Percentiles rank a stretch among this genome's conserved stretches.
These are phyloP conservation scores for Lasioglossum figueresi DNA, from an alignment of 2,888 invertebrate genomes.

Conservation along the genomic window DNA sequence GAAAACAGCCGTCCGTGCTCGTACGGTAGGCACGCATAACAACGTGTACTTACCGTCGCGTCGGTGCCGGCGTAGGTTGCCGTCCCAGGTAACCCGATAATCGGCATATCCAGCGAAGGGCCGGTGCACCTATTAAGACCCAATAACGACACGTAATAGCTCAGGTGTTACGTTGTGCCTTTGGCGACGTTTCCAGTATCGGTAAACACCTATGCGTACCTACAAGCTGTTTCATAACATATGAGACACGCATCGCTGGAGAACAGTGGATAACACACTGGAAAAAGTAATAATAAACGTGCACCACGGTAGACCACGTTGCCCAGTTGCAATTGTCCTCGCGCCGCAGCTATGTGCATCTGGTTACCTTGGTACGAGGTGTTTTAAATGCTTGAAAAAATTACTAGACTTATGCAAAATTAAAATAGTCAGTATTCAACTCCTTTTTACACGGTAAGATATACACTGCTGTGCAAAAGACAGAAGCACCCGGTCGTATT, in stretches of 20 bases:
- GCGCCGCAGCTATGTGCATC: neutral
- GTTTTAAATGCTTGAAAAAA: neutral
- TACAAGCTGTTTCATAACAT: neutral
- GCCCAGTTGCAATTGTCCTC: neutral
- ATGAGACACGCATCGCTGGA: neutral
- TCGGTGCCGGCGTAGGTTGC: slow-evolving; percentile 55
- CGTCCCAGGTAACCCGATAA: slow-evolving; percentile 77
- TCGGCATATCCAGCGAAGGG: slow-evolving; percentile 77
- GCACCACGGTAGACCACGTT: neutral
- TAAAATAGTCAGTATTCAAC: neutral
- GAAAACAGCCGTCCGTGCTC: slow-evolving; percentile 44
- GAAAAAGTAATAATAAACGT: neutral
- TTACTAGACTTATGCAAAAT: neutral
- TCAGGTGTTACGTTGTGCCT: slow-evolving; percentile 53
- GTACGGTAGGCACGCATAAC: slow-evolving; percentile 57
- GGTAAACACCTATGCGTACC: neutral
- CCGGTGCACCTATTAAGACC: slow-evolving; percentile 78
- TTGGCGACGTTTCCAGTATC: slow-evolving; percentile 33
- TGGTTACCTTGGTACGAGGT: neutral
- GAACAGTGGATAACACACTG: neutral
- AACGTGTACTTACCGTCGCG: slow-evolving; percentile 62
- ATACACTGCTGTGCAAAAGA: too few relatives aligned
- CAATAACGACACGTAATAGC: slow-evolving; percentile 80
- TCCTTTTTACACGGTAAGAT: too few relatives aligned
- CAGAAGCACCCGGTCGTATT: too few relatives aligned